phyloP scores from a whole-genome alignment of 2,797 vertebrate genomes.

The Fratercula arctica region DNA sequence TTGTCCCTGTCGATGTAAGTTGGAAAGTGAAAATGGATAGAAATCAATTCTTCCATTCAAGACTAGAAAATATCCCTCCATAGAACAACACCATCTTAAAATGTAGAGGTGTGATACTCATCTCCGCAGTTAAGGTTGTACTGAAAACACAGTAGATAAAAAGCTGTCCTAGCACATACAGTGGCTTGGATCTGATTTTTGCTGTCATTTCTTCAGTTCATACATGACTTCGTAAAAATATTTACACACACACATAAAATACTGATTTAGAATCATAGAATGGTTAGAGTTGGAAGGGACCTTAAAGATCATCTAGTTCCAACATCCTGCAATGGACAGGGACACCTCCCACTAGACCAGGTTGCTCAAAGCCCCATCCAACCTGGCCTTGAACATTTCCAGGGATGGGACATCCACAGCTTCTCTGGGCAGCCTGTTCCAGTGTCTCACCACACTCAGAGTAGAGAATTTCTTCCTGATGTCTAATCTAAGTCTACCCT shows the following conservation, averaged over 20 bases:
- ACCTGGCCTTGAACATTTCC: no score
- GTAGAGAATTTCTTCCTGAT: no score
- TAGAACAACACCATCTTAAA: not conserved
- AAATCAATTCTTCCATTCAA: not conserved
- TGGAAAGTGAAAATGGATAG: not conserved
- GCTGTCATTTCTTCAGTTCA: not conserved
- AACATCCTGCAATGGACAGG: no score
- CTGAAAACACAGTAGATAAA: not conserved
- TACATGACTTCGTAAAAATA: not conserved
- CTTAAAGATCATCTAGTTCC: no score
- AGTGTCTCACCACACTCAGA: no score
- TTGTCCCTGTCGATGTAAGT: not conserved
- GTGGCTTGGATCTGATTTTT: not conserved
- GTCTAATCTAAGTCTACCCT: no score
- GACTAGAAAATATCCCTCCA: not conserved
- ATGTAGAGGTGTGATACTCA: not conserved
- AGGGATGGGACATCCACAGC: no score
- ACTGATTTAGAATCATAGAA: no score
- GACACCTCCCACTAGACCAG: no score
- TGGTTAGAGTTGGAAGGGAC: no score
- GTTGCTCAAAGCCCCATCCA: no score
- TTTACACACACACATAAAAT: not conserved
- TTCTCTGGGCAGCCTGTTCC: no score
- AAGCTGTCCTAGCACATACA: not conserved
- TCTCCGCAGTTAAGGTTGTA: not conserved